phyloP scores from a whole-genome alignment of 2,113 vertebrate species.

The Leptodactylus fuscus region DNA sequence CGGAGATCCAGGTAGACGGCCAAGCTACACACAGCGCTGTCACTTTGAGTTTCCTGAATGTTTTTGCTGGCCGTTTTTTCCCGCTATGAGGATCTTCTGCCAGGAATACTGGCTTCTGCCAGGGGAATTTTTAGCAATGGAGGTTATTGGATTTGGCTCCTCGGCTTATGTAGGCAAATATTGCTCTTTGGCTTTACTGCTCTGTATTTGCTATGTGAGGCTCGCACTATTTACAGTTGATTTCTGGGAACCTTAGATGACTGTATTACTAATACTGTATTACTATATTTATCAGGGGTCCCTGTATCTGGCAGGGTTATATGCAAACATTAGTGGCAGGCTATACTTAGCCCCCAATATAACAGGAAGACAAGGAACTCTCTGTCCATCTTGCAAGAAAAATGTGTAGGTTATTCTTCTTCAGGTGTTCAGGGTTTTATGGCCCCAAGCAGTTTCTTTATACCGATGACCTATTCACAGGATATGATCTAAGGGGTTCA shows the following conservation, averaged over 20 bases:
- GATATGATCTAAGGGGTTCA: no score
- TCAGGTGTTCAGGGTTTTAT: neutral
- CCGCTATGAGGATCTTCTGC: neutral
- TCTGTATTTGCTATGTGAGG: constrained; percentile 4
- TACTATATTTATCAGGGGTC: neutral
- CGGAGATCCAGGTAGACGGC: neutral
- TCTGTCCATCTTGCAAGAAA: neutral
- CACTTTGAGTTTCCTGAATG: neutral
- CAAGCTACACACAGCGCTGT: constrained; percentile 2
- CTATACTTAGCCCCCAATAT: no score
- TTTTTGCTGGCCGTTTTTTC: neutral
- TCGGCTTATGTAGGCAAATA: neutral
- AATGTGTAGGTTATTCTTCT: neutral
- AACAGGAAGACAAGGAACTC: neutral
- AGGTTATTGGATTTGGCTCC: constrained; percentile 33
- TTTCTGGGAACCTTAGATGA: neutral
- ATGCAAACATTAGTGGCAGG: neutral
- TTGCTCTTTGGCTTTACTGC: constrained; percentile 10
- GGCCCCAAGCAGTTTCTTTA: no score
- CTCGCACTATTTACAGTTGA: constrained; percentile 3
- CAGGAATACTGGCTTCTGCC: constrained; percentile 1
- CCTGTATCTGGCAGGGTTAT: neutral
- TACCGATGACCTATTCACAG: no score
- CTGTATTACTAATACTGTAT: neutral
- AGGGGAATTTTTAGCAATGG: constrained; percentile 20